Evolutionary conservation across 2,888 invertebrate species (phyloP), one percentile per base, ranked within the genome.

Genomic region (Amphipoea lucens): DNA sequence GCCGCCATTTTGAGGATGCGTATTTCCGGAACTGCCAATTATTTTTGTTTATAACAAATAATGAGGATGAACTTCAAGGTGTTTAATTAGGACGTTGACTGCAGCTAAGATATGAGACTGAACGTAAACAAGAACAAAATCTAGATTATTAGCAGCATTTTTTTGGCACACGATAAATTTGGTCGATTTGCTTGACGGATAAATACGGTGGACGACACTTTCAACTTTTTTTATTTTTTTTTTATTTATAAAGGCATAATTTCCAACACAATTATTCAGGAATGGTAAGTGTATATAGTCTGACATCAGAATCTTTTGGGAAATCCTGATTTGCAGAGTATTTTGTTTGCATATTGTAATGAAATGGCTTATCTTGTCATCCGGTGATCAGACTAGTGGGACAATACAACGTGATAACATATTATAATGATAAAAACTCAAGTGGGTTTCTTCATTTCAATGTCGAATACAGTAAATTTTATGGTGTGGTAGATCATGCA

Each of bases 41-140:
- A 74, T 88, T 73, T 85, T 74, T 45, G 48, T 81, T 82, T 70
- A 36, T 66, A n/a, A 51, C 20, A 73, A 78, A 75, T 76, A 72
- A 74, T 75, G 78, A 75, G 76, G 57, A 65, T 54, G 68, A 72
- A 40, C 60, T 73, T 57, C 72, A 78, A 80, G 65, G 73, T 77
- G 40, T 79, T 54, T 78, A 79, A 84, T 80, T 72, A 63, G 82
- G 69, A 51, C 82, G 76, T 80, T 87, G 77, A 89, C 89, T 80
- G 73, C 62, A 62, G 29, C 65, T 45, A 57, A 83, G 23, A 75
- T 67, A 57, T 72, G 36, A 72, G 17, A 74, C 23, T 51, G 23
- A 63, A 66, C 7, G 66, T 70, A 87, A 87, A 78, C 42, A 71
- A 54, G 23, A 77, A 69, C 29, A 36, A 63, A 45, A 51, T 68